Base-by-base conservation (phyloP, 2,113 vertebrate genomes). In the Meriones unguiculatus region DNA sequence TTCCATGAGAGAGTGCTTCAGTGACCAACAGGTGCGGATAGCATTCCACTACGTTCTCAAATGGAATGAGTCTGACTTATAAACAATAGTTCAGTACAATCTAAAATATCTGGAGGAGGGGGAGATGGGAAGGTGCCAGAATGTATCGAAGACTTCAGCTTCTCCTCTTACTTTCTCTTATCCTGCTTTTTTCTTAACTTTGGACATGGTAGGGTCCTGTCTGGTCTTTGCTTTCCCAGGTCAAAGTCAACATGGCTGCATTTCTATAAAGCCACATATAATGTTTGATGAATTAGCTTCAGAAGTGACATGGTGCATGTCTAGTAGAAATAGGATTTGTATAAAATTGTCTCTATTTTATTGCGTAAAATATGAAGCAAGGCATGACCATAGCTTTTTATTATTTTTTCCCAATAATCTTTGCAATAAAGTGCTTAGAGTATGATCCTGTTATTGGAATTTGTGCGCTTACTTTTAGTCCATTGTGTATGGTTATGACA, bases 371-470 rank as follows among this genome's bases (percentile, higher is more conserved):
- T 95, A 91, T n/a, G 84, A 97, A 97, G 87, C 77, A 85, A 97
- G 80, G 41, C 64, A 70, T 54, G 88, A 90, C 59, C 75, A 88
- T 77, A 89, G 64, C 73, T 97, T 97, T 69, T 54, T 64, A 73
- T 73, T 73, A 73, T 75, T 73, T 75, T 25, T 89, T 93, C 72
- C 72, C 95, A 97, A 81, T 97, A 96, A 95, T 97, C 80, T 87
- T 96, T 97, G 87, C 28, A 97, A 97, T 97, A 93, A 97, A 97
- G 96, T 94, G 93, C 97, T 96, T 10, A 22, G 91, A 94, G 69
- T 88, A 10, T 95, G 90, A 97, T 96, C 89, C 89, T 97, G 0
- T 98, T 98, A 93, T 97, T 93, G 97, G 89, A 90, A 96, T 98
- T 97, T 97, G 77, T 97, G 75, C 84, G 46, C 78, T 91, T 30